Evolutionary conservation across 2,113 vertebrate species (phyloP).

Genomic region (Nerophis ophidion): DNA sequence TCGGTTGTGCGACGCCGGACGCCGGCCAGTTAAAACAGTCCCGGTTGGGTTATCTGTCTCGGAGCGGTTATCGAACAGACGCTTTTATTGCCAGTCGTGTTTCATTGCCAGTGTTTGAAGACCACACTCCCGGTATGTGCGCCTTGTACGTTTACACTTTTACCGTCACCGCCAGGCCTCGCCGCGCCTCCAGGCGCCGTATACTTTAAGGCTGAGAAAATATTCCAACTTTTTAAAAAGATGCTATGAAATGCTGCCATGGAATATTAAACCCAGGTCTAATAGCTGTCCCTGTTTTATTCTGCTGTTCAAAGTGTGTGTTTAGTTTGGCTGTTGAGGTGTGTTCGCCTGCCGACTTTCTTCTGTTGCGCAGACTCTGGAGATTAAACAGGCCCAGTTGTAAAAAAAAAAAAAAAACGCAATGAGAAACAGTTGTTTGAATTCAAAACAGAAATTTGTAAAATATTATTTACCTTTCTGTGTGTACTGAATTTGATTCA

Average conservation of each 20-base stretch:
- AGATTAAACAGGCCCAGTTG: constrained; percentile 48
- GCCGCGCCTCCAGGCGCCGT: constrained; percentile 33
- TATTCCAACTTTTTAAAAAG: constrained; percentile 46
- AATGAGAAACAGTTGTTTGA: neutral
- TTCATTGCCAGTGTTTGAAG: constrained; percentile 32
- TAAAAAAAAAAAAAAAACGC: neutral
- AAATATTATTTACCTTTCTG: neutral
- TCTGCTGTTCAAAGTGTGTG: constrained; percentile 47
- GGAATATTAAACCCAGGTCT: constrained; percentile 44
- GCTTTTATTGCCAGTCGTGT: constrained; percentile 46
- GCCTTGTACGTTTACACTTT: constrained; percentile 12
- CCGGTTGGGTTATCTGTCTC: constrained; percentile 60
- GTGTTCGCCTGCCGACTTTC: constrained; percentile 44
- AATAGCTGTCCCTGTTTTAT: constrained; percentile 32
- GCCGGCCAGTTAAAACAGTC: constrained; percentile 63
- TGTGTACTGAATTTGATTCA: neutral
- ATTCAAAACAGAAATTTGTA: neutral
- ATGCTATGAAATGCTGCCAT: constrained; percentile 62
- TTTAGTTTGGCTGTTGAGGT: constrained; percentile 58
- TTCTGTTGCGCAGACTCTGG: constrained; percentile 25
- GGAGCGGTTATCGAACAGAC: constrained; percentile 50
- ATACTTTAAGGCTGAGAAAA: constrained; percentile 52
- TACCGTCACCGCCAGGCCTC: constrained; percentile 21
- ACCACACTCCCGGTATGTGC: constrained; percentile 28
- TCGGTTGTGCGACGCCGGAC: constrained; percentile 51